Evolutionary conservation across 2,797 vertebrate species (phyloP).

Genomic region (Notamacropus eugenii): DNA sequence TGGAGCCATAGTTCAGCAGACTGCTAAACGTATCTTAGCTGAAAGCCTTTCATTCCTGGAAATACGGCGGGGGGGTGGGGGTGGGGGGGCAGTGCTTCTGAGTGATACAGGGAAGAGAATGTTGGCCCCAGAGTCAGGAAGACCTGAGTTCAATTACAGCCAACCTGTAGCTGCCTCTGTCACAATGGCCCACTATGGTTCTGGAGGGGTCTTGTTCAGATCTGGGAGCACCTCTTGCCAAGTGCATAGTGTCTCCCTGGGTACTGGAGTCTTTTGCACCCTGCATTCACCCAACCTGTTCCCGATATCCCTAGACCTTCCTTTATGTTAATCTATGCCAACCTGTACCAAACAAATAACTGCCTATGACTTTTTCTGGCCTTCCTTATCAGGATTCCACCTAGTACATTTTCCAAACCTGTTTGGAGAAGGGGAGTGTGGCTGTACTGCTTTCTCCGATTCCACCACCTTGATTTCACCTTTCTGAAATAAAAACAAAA

Average conservation of each 20-base stretch:
- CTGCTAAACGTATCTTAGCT: neutral
- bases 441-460: neutral
- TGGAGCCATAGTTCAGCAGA: neutral
- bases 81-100: neutral
- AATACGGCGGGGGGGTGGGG: neutral
- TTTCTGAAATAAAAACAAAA: neutral
- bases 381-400: neutral
- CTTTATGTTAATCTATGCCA: neutral
- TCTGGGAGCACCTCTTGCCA: neutral
- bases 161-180: neutral
- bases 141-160: neutral
- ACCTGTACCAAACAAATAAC: neutral
- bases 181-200: neutral
- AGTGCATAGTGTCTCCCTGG: neutral
- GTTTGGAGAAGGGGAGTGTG: neutral
- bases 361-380: neutral
- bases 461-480: neutral
- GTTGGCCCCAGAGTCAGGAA: neutral
- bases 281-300: neutral
- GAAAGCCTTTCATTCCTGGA: neutral
- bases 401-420: neutral
- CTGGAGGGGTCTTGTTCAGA: neutral
- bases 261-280: neutral
- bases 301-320: neutral
- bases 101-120: neutral